phyloP scores from a whole-genome alignment of 2,113 vertebrate genomes.

The Siniperca knerii region DNA sequence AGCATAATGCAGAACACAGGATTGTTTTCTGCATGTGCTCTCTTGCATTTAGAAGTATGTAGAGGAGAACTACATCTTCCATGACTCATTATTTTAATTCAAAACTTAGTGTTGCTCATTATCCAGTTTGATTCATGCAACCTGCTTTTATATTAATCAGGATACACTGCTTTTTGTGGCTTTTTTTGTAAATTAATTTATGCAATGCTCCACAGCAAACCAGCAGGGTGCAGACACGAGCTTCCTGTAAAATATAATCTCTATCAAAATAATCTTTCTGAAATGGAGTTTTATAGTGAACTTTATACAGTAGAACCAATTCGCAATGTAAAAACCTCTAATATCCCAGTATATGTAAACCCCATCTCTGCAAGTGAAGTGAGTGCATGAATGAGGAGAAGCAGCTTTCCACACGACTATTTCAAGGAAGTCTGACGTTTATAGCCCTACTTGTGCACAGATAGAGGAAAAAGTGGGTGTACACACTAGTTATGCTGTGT shows the following conservation, averaged over 20 bases:
- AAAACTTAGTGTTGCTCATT: slow-evolving; percentile 16
- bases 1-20: slow-evolving; percentile 22
- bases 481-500: slow-evolving; percentile 73
- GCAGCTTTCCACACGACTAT: slow-evolving; percentile 13
- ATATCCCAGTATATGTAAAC: not conserved
- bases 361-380: not conserved
- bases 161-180: not conserved
- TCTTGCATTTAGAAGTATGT: slow-evolving; percentile 15
- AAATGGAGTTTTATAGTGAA: slow-evolving; percentile 56
- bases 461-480: slow-evolving; percentile 70
- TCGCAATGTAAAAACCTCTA: slow-evolving; percentile 4
- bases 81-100: slow-evolving; percentile 10
- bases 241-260: slow-evolving; percentile 76
- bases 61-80: not conserved
- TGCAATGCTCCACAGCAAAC: slow-evolving; percentile 75
- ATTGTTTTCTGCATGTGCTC: slow-evolving; percentile 36
- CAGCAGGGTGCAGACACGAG: slow-evolving; percentile 97
- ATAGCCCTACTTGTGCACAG: slow-evolving; percentile 62
- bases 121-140: slow-evolving; percentile 2
- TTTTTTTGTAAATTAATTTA: slow-evolving; percentile 22
- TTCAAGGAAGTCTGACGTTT: slow-evolving; percentile 67
- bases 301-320: slow-evolving; percentile 38
- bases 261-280: slow-evolving; percentile 51
- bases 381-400: not conserved
- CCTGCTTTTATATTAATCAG: not conserved